Evolutionary conservation across 2,888 invertebrate species (phyloP).

Genomic region (Fissipunctia ypsillon): DNA sequence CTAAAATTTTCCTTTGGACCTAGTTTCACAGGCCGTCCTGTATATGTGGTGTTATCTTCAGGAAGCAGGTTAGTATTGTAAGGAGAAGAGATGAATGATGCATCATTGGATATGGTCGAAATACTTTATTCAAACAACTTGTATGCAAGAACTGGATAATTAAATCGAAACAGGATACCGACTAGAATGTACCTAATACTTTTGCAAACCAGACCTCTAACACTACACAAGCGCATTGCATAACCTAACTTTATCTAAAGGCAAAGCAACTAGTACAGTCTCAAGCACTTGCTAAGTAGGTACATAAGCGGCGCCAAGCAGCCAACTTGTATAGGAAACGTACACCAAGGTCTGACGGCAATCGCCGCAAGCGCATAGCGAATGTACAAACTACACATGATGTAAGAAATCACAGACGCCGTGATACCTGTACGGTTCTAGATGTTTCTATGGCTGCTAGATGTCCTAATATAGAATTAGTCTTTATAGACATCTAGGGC

Average conservation of each 20-base stretch:
- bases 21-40: too few species aligned
- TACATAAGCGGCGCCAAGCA: constrained; percentile 56
- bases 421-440: constrained; percentile 32
- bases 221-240: constrained; percentile 10
- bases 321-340: constrained; percentile 74
- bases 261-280: constrained; percentile 19
- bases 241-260: constrained; percentile 24
- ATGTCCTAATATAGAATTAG: constrained; percentile 15
- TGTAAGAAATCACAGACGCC: constrained; percentile 38
- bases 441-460: constrained; percentile 19
- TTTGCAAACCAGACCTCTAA: not conserved
- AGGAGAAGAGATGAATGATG: not conserved
- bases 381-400: constrained; percentile 22
- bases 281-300: constrained; percentile 43
- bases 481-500: not conserved
- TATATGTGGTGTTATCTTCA: not conserved
- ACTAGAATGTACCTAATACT: not conserved
- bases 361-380: constrained; percentile 52
- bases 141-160: not conserved
- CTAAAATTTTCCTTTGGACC: too few species aligned
- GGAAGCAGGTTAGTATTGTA: not conserved
- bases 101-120: constrained; percentile 5
- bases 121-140: not conserved
- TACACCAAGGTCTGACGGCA: constrained; percentile 73
- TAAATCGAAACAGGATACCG: constrained; percentile 6